Evolutionary conservation across 2,888 invertebrate genomes (phyloP).

Genomic region (Dryocosmus kuriphilus): DNA sequence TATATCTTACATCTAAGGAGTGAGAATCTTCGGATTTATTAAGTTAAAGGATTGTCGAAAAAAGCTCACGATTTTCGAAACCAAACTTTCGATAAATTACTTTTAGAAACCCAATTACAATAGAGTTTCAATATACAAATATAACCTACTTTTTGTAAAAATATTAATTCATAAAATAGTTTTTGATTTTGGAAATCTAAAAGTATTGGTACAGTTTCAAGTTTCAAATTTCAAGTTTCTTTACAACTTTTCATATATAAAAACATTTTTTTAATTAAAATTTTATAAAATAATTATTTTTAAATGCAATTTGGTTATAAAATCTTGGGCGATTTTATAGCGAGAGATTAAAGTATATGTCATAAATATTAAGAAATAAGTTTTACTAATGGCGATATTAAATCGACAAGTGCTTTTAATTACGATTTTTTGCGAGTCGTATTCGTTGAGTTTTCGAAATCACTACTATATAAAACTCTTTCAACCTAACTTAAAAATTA

Average conservation of each 20-base stretch:
- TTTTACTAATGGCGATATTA: slow-evolving; percentile 22
- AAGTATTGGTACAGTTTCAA: no score
- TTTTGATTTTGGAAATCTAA: not conserved
- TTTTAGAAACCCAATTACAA: not conserved
- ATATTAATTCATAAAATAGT: not conserved
- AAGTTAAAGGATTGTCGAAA: slow-evolving; percentile 48
- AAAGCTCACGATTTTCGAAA: slow-evolving; percentile 42
- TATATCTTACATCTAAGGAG: slow-evolving; percentile 52
- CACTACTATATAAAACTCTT: not conserved
- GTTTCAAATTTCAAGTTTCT: no score
- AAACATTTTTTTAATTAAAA: not conserved
- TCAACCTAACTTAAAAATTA: not conserved
- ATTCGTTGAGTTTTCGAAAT: slow-evolving; percentile 13
- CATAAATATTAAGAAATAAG: slow-evolving; percentile 37
- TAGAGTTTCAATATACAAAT: no score
- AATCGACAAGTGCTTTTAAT: not conserved
- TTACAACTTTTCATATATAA: no score
- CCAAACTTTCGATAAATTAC: not conserved
- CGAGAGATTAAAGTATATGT: slow-evolving; percentile 50
- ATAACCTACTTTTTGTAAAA: not conserved
- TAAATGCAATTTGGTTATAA: not conserved
- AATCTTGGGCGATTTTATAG: slow-evolving; percentile 23
- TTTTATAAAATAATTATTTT: not conserved
- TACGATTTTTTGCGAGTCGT: slow-evolving; percentile 23
- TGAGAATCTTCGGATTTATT: slow-evolving; percentile 56